A percentile compares a stretch with the other conserved stretches of the same genome.
Conservation (phyloP, 1,140 invertebrate genomes). For the Apocrypta bakeri region DNA sequence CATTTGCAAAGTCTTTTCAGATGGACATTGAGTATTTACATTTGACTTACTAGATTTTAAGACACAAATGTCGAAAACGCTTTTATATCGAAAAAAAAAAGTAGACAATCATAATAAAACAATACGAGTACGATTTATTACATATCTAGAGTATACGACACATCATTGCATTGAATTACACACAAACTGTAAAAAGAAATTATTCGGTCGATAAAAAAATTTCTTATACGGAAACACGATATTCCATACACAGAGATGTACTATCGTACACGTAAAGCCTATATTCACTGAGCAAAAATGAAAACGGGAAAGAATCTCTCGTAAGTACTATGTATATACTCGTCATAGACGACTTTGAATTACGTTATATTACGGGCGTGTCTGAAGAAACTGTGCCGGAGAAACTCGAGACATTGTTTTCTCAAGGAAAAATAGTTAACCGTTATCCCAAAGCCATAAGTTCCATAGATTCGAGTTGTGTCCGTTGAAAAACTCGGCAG, state of each 20-base stretch:
- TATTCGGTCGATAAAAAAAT: not conserved
- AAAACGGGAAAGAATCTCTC: not conserved
- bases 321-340: slow-evolving; percentile 9
- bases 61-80: too few species aligned
- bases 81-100: not conserved
- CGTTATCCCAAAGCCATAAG: not conserved
- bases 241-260: not conserved
- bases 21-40: not conserved
- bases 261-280: not conserved
- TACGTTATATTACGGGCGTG: not conserved
- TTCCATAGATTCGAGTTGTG: too few species aligned
- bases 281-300: too few species aligned
- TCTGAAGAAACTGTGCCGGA: not conserved
- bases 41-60: not conserved
- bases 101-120: too few species aligned
- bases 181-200: not conserved
- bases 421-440: not conserved
- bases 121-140: too few species aligned
- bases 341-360: slow-evolving; percentile 26
- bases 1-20: not conserved
- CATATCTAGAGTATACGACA: too few species aligned
- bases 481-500: too few species aligned
- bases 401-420: slow-evolving; percentile 7
- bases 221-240: not conserved
- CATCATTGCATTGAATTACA: not conserved